Conservation (phyloP, 2,113 vertebrate genomes). For the Sminthopsis crassicaudata region DNA sequence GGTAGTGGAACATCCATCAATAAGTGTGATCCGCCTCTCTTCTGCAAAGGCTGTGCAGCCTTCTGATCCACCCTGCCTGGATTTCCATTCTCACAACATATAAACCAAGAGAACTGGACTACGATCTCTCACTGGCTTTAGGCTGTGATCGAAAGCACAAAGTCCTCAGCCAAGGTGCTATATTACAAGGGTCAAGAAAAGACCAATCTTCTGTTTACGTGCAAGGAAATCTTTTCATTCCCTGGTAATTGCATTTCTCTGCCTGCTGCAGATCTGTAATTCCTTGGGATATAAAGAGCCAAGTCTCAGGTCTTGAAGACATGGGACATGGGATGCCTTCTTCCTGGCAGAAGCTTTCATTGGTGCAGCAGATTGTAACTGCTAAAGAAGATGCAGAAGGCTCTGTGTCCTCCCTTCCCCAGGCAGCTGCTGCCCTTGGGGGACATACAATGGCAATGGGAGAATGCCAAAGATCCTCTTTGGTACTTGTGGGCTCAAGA, state of each 20-base stretch:
- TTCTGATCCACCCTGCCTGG: not conserved
- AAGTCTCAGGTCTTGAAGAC: not conserved
- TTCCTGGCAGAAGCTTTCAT: not conserved
- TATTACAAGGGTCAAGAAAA: not conserved
- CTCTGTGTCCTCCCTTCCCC: not conserved
- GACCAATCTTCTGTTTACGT: too few species aligned
- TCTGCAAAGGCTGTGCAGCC: too few species aligned
- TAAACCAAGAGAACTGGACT: not conserved
- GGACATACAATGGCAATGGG: not conserved
- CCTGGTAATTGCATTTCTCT: not conserved
- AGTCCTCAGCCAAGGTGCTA: not conserved
- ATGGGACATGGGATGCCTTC: not conserved
- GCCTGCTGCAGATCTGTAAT: not conserved
- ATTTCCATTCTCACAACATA: fast-evolving
- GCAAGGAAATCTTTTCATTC: not conserved
- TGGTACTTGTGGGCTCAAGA: not conserved
- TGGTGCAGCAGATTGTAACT: not conserved
- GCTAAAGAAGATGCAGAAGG: not conserved
- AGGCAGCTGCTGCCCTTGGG: not conserved
- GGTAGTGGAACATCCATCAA: fast-evolving
- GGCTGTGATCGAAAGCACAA: not conserved
- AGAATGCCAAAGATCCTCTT: not conserved
- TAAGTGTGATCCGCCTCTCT: not conserved
- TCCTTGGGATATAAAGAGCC: not conserved
- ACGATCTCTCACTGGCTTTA: not conserved